Evolutionary conservation across 53 echinoderm and acorn worm species (phyloP), one percentile per base, ranked within the genome.

Genomic region (Pentamera pediparva): DNA sequence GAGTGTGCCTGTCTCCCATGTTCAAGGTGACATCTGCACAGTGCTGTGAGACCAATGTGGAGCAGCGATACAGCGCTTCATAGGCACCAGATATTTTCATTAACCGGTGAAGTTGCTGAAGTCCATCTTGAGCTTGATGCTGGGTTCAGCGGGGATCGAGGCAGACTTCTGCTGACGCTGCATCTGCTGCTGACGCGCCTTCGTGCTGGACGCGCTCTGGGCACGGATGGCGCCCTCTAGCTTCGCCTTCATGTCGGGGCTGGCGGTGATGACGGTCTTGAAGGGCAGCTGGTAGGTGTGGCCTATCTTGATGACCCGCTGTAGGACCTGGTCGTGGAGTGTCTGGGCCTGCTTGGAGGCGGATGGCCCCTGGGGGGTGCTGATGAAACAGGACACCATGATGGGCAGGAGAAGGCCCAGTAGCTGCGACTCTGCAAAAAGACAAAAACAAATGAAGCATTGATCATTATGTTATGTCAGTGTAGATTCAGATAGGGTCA

Each of bases 51-150:
- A n/a, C n/a, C 47, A 45, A 12, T 45, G 47, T 12, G 47, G 47
- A 45, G 13, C 47, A 15, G 12, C 47, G n/a, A 45, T 45, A 45
- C 47, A 15, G 12, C 47, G n/a, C 47, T n/a, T 1, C 47, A 45
- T 12, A n/a, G n/a, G 12, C n/a, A 15, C 12, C n/a, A 45, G 12
- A 12, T 45, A 45, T 15, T 41, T 35, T 15, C 18, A 11, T 67
- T 45, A 94, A 36, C 95, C 95, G 27, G 87, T 94, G 76, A 94
- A 94, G 40, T 94, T 94, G 37, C 89, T 89, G 79, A 94, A 94
- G 78, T 94, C 84, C 84, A 82, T 94, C 70, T 90, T 94, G 20
- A 94, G 82, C 61, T 94, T 94, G 62, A 94, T 94, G 60, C 87
- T 87, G 27, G 95, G 95, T 9, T 86, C 84, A 37, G 87, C 76